Evolutionary conservation across 2,113 vertebrate genomes (phyloP).

Genomic region (Engystomops pustulosus): DNA sequence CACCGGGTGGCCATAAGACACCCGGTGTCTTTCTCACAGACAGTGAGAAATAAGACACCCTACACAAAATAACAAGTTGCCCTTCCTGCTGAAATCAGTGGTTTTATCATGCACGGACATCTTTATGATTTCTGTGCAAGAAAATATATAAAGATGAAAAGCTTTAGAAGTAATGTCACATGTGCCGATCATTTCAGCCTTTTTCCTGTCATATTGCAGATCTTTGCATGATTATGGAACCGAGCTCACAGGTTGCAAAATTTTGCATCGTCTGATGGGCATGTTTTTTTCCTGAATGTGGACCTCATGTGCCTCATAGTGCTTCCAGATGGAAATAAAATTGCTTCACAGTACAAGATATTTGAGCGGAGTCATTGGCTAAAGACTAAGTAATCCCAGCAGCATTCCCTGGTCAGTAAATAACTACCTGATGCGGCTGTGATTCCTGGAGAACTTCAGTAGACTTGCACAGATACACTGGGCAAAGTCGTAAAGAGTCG

Average conservation of each 20-base stretch:
- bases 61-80: no score
- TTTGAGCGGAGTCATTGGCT: neutral
- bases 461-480: neutral
- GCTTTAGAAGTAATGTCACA: neutral
- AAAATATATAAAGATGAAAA: neutral
- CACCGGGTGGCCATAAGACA: no score
- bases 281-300: conserved; percentile 4
- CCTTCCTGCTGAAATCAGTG: no score
- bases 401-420: conserved; percentile 8
- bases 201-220: neutral
- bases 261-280: neutral
- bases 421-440: neutral
- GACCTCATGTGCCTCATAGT: neutral
- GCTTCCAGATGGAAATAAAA: conserved; percentile 20
- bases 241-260: neutral
- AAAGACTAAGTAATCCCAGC: neutral
- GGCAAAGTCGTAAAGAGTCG: neutral
- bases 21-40: no score
- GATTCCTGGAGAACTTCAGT: neutral
- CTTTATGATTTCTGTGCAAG: no score
- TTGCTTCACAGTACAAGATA: neutral
- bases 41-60: no score
- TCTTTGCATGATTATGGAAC: neutral
- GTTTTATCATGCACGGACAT: no score
- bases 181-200: conserved; percentile 2